Conservation (phyloP, 92 coral and sea anemone genomes). For the Porites cylindrica region DNA sequence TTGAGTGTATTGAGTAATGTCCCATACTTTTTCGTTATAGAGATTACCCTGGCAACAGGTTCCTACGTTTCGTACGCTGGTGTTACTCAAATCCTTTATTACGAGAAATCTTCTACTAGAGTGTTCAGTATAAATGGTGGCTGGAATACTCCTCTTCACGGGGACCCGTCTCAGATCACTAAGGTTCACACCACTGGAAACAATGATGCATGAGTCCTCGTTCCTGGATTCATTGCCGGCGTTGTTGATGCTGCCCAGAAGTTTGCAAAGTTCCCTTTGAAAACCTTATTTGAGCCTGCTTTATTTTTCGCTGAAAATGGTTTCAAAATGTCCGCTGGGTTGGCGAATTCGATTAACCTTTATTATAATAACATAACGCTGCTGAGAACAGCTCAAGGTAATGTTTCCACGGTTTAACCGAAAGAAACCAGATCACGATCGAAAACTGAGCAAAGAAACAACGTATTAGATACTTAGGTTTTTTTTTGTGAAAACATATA, state of each 20-base stretch:
- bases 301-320: slow-evolving; percentile 90
- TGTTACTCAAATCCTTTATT: slow-evolving; percentile 87
- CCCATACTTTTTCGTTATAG: slow-evolving; percentile 32
- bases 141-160: slow-evolving; percentile 79
- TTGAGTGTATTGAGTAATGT: no score
- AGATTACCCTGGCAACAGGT: slow-evolving; percentile 85
- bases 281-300: slow-evolving; percentile 92
- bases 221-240: slow-evolving; percentile 97
- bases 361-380: slow-evolving; percentile 76
- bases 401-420: neutral
- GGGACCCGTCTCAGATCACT: slow-evolving; percentile 72
- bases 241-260: slow-evolving; percentile 77
- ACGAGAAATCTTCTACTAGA: slow-evolving; percentile 73
- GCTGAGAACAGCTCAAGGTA: slow-evolving; percentile 86
- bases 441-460: no score
- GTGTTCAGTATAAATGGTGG: slow-evolving; percentile 91
- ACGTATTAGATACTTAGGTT: no score
- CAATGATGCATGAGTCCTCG: slow-evolving; percentile 88
- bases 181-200: slow-evolving; percentile 70
- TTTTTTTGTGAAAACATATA: no score
- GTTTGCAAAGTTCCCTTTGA: slow-evolving; percentile 84
- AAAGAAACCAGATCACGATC: no score
- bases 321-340: slow-evolving; percentile 76
- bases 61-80: slow-evolving; percentile 94
- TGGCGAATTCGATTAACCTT: slow-evolving; percentile 63